Base-by-base conservation (phyloP, 1,140 invertebrate species). In the Caenorhabditis remanei region DNA sequence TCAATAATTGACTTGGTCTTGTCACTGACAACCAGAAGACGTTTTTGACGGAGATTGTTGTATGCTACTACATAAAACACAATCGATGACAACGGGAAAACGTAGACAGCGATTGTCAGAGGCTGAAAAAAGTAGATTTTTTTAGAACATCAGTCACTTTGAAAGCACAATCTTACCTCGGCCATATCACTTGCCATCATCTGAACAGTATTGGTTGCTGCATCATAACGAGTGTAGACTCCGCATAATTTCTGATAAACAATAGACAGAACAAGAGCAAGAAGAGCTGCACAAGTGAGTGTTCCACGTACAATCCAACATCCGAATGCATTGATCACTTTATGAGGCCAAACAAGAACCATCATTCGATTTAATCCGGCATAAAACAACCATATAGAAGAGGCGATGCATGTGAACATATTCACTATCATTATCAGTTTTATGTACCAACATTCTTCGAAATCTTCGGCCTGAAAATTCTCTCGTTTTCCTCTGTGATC, bases 41-140 rank as follows among this genome's bases (percentile, higher is more conserved):
- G n/a, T 24, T 79, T 79, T 21, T 79, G n/a, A 1, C 46, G 71
- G 13, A 79, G 71, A 79, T 79, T 79, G 19, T 79, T 79, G n/a
- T 79, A 79, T 50, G 71, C 71, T 50, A 79, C 71, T 50, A 79
- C 71, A 79, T 79, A 79, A 24, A 79, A 79, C 71, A 79, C 71
- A 50, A 79, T 79, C 8, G 71, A 79, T 11, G 40, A 79, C 46
- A 79, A 50, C 24, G 71, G 71, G 21, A 79, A 79, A 9, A 41
- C 71, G n/a, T 79, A 79, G 46, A 79, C 71, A 19, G 46, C 43
- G 41, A 79, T 79, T 48, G 71, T 79, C 32, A 79, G 21, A 9
- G 46, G 43, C 71, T 75, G 67, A 75, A 75, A 75, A 46, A 19
- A 58, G 4, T n/a, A n/a, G 8, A 58, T 1, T 58, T 19, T 16